phyloP scores from a whole-genome alignment of 2,113 vertebrate genomes.

The Agelaius phoeniceus region DNA sequence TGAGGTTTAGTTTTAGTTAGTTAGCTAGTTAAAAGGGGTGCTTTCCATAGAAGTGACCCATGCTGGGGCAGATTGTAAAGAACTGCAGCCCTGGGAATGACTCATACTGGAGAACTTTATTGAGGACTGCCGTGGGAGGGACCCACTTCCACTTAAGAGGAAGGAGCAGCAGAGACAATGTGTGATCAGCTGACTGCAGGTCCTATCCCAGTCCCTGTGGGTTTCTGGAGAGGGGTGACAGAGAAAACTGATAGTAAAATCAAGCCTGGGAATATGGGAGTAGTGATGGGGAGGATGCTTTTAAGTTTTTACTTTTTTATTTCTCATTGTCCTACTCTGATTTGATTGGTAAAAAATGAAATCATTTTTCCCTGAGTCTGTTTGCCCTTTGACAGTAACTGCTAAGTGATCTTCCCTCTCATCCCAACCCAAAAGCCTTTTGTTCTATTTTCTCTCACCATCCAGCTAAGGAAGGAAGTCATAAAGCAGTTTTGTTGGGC shows the following conservation, averaged over 20 bases:
- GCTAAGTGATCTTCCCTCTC: not conserved
- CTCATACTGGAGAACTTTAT: not conserved
- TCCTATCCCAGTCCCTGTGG: not conserved
- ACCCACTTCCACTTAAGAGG: not conserved
- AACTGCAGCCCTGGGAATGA: not conserved
- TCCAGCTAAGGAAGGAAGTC: not conserved
- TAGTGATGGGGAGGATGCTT: not conserved
- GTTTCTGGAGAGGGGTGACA: not conserved
- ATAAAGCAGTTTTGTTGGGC: not conserved
- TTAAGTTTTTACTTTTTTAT: not conserved
- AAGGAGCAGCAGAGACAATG: not conserved
- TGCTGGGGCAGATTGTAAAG: not conserved
- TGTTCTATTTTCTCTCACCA: not conserved
- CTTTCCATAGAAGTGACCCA: not conserved
- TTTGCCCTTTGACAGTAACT: not conserved
- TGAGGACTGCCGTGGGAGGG: not conserved
- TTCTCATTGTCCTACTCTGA: not conserved
- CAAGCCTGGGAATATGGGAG: not conserved
- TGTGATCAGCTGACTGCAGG: not conserved
- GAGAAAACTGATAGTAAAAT: not conserved
- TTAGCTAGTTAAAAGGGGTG: not conserved
- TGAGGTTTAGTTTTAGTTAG: not conserved
- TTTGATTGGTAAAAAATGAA: not conserved
- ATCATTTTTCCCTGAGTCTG: not conserved
- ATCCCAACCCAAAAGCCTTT: not conserved